Evolutionary conservation across 2,888 invertebrate genomes (phyloP), one percentile per base, ranked within the genome.

Genomic region (Trachelus troglodyta): DNA sequence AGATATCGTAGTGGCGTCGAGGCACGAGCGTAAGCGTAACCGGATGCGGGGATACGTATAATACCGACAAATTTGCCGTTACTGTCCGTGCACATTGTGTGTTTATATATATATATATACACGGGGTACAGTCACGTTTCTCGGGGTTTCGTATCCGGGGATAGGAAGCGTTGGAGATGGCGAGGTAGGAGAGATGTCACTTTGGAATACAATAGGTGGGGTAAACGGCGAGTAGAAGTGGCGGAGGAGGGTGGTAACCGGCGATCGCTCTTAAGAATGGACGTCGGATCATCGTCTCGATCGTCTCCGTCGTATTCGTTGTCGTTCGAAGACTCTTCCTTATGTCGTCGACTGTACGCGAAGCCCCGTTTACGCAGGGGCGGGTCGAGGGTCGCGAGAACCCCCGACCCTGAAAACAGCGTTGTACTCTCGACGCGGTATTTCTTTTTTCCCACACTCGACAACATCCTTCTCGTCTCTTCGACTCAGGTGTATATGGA

Each of bases 341-440:
- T 71, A 31, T 71, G 31, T 31, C 31, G 31, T 31, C 71, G 71
- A 71, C 71, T 71, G 71, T 71, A 71, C 71, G 71, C 71, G 71
- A 71, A 71, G 71, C 71, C 71, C 71, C 71, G 31, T 71, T 71
- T 31, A 71, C 33, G 71, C 71, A 71, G 71, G 71, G 71, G 71
- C 71, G 71, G 31, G 33, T 33, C 71, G 71, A 71, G 31, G 71
- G 31, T 33, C 71, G 33, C 71, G 15, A 23, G 71, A 12, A 31
- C 71, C 71, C 69, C 31, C 71, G 71, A 71, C 71, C 56, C 56
- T 56, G 56, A 56, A 40, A 79, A 69, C 56, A 23, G 23, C 68
- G 35, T 15, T 15, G 6, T 56, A 23, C 56, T 56, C 56, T 40
- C 6, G 23, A 40, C 40, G 9, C 6, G 40, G 40, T 40, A 40